These are phyloP conservation scores for Turritopsis rubra DNA, from an alignment of 30 jellyfish, hydroid and myxozoan species.

Conservation along the genomic window DNA sequence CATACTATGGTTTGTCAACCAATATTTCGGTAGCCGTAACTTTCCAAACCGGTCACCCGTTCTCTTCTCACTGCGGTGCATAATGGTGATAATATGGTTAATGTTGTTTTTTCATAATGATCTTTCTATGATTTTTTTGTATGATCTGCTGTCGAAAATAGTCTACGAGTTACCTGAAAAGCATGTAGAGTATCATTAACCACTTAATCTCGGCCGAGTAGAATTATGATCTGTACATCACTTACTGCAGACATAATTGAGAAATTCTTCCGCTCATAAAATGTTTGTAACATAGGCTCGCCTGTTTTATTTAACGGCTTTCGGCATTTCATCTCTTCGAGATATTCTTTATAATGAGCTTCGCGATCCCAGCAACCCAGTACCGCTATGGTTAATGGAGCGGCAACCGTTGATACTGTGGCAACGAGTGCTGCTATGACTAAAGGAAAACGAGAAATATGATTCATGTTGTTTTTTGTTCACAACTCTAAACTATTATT, in stretches of 20 bases:
- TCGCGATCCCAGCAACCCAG: conserved; percentile 7
- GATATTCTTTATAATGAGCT: not conserved
- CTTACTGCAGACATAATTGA: conserved; percentile 6
- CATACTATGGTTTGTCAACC: no score
- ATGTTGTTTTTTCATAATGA: no score
- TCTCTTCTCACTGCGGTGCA: no score
- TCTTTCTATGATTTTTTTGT: not conserved
- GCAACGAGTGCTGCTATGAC: not conserved
- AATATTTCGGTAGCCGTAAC: no score
- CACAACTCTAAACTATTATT: no score
- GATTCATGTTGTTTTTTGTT: no score
- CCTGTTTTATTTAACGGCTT: conserved; percentile 14
- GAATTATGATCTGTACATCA: no score
- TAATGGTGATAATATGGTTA: no score
- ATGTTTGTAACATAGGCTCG: not conserved
- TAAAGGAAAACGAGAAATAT: not conserved
- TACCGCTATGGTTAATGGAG: not conserved
- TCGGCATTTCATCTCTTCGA: conserved; percentile 5
- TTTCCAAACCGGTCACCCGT: no score
- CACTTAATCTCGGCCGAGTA: no score
- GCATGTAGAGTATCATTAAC: no score
- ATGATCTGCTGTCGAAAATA: not conserved
- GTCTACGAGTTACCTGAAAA: not conserved
- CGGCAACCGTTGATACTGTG: not conserved
- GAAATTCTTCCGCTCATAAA: not conserved